Evolutionary conservation across 2,797 vertebrate genomes (phyloP).

Genomic region (Gymnoscopelus microlampas): DNA sequence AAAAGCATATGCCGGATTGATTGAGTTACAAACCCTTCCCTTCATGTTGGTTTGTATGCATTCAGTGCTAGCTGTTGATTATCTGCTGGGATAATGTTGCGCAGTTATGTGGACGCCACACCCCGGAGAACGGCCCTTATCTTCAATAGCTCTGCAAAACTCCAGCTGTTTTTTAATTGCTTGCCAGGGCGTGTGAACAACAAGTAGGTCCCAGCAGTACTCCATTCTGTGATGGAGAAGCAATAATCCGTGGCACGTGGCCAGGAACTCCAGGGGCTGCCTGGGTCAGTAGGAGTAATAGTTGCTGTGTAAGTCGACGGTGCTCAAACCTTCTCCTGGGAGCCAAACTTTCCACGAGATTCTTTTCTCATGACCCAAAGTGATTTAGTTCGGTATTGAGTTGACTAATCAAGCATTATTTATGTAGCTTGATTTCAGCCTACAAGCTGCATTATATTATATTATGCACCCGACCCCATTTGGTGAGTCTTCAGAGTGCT

Average conservation of each 20-base stretch:
- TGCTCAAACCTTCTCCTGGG: slow-evolving; percentile 58
- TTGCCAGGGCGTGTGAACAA: slow-evolving; percentile 73
- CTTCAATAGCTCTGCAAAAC: slow-evolving; percentile 74
- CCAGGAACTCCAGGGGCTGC: slow-evolving; percentile 54
- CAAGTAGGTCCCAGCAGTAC: slow-evolving; percentile 69
- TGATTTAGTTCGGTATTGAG: slow-evolving; percentile 49
- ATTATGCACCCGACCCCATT: slow-evolving; percentile 28
- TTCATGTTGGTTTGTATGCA: slow-evolving; percentile 52
- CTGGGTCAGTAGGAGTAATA: slow-evolving; percentile 66
- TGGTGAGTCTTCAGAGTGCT: slow-evolving; percentile 5
- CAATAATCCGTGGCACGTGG: slow-evolving; percentile 67
- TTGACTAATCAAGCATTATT: slow-evolving; percentile 49
- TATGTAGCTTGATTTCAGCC: slow-evolving; percentile 48
- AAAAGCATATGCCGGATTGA: slow-evolving; percentile 31
- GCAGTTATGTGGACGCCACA: slow-evolving; percentile 66
- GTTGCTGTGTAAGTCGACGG: slow-evolving; percentile 41
- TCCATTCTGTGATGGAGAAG: slow-evolving; percentile 64
- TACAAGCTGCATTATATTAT: slow-evolving; percentile 30
- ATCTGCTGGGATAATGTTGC: slow-evolving; percentile 67
- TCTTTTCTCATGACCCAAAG: slow-evolving; percentile 34
- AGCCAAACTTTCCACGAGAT: slow-evolving; percentile 51
- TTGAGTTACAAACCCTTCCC: slow-evolving; percentile 36
- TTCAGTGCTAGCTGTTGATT: slow-evolving; percentile 62
- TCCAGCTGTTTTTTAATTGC: slow-evolving; percentile 79
- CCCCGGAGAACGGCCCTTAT: slow-evolving; percentile 73